A percentile compares a stretch with the other conserved stretches of the same genome.
Conservation (phyloP, 1,140 invertebrate species). For the Bombus ignitus region DNA sequence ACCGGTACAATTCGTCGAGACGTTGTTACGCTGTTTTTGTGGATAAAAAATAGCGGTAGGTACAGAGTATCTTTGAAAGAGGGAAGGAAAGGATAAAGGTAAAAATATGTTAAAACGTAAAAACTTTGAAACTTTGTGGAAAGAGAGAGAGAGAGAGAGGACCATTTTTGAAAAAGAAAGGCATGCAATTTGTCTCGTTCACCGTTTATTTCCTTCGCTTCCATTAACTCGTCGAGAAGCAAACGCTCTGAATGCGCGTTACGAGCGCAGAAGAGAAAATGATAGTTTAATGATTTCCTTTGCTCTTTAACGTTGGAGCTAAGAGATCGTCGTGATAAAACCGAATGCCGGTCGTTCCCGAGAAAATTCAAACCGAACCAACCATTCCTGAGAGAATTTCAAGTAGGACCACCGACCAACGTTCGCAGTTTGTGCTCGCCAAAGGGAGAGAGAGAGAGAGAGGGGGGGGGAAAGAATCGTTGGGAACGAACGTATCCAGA, state of each 20-base stretch:
- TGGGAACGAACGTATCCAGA: constrained; percentile 15
- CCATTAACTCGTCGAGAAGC: constrained; percentile 20
- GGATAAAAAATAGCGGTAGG: too few species aligned
- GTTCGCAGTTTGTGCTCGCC: background rate
- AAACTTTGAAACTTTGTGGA: too few species aligned
- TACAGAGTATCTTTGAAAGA: background rate
- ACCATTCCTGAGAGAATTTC: constrained; percentile 6
- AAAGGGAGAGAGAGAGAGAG: background rate
- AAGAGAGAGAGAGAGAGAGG: background rate
- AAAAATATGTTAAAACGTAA: too few species aligned
- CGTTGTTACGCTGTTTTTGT: too few species aligned
- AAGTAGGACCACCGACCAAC: background rate
- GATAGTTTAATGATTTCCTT: constrained; percentile 47
- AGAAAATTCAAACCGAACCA: constrained; percentile 16
- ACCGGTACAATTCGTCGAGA: too few species aligned
- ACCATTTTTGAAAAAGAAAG: background rate
- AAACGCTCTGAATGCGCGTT: background rate
- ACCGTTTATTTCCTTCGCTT: constrained; percentile 12
- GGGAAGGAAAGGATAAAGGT: background rate
- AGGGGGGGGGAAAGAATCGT: too few species aligned
- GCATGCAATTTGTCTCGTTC: constrained; percentile 9
- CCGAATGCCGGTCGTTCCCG: background rate
- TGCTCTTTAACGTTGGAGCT: background rate
- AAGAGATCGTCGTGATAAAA: constrained; percentile 5
- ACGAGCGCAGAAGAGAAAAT: constrained; percentile 1